Percentiles rank a stretch among this genome's conserved stretches.
These are phyloP conservation scores for Hofmannophila pseudospretella DNA, from an alignment of 2,888 invertebrate genomes.

Conservation along the genomic window DNA sequence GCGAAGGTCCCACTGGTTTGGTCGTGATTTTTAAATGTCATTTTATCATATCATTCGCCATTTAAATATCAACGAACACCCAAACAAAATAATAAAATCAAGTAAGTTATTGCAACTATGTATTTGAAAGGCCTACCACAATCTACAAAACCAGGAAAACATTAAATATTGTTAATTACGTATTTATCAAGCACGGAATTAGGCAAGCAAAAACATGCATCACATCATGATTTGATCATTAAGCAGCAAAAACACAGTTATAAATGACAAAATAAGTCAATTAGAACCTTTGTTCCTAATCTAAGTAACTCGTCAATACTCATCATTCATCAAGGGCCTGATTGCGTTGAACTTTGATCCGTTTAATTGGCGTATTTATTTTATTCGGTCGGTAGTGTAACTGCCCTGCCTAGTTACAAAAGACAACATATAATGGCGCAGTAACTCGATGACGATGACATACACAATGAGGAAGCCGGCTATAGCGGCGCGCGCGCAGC, in stretches of 20 bases:
- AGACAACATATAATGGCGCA: constrained; percentile 16
- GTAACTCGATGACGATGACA: constrained; percentile 28
- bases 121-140: too few relatives aligned
- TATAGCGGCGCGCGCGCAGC: constrained; percentile 37
- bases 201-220: neutral
- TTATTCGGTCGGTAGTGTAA: constrained; percentile 3
- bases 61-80: too few relatives aligned
- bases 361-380: neutral
- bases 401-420: constrained; percentile 5
- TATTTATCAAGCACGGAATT: too few relatives aligned
- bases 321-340: neutral
- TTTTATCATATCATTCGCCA: too few relatives aligned
- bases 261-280: neutral
- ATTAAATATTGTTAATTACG: too few relatives aligned
- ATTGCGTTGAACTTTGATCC: constrained; percentile 2
- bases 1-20: constrained; percentile 18
- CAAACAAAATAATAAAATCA: too few relatives aligned
- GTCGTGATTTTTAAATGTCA: neutral
- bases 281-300: too few relatives aligned
- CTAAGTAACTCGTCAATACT: too few relatives aligned
- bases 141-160: too few relatives aligned
- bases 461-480: constrained; percentile 50
- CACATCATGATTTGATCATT: too few relatives aligned
- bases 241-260: too few relatives aligned
- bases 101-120: too few relatives aligned